Evolutionary conservation across 2,797 vertebrate species (phyloP).

Genomic region (Scarus forsteni): DNA sequence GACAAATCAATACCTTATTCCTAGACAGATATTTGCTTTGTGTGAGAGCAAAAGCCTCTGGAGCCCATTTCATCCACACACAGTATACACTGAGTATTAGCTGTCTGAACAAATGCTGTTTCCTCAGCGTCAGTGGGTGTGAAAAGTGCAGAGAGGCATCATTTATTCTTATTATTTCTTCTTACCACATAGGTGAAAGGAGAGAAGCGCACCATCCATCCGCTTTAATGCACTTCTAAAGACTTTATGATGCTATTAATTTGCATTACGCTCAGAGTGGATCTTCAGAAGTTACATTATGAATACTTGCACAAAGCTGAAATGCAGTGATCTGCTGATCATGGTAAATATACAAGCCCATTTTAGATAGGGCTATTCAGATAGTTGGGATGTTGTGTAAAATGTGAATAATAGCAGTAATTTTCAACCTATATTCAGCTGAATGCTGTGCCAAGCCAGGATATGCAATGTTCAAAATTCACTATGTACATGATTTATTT

Average conservation of each 20-base stretch:
- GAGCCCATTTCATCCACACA: slow-evolving; percentile 68
- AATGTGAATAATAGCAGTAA: no score
- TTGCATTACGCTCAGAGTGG: slow-evolving; percentile 32
- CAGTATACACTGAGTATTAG: slow-evolving; percentile 68
- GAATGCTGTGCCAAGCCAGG: no score
- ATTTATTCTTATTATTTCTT: slow-evolving; percentile 64
- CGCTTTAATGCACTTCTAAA: slow-evolving; percentile 42
- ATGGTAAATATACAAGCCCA: slow-evolving; percentile 23
- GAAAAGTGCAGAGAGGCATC: slow-evolving; percentile 39
- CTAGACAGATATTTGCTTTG: slow-evolving; percentile 73
- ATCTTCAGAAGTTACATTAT: slow-evolving; percentile 23
- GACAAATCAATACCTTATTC: slow-evolving; percentile 77
- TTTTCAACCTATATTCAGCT: no score
- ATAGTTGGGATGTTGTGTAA: no score
- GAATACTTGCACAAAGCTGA: slow-evolving; percentile 18
- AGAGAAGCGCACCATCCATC: slow-evolving; percentile 40
- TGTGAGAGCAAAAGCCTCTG: slow-evolving; percentile 69
- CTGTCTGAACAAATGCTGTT: slow-evolving; percentile 73
- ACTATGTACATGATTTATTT: no score
- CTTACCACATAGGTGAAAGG: slow-evolving; percentile 38
- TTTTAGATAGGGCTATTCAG: no score
- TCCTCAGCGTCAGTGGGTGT: slow-evolving; percentile 55
- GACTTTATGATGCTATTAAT: slow-evolving; percentile 48
- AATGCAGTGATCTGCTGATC: slow-evolving; percentile 28
- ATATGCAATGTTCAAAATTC: no score